Conservation (phyloP, 2,888 invertebrate genomes). For the Sabatieria punctata region DNA sequence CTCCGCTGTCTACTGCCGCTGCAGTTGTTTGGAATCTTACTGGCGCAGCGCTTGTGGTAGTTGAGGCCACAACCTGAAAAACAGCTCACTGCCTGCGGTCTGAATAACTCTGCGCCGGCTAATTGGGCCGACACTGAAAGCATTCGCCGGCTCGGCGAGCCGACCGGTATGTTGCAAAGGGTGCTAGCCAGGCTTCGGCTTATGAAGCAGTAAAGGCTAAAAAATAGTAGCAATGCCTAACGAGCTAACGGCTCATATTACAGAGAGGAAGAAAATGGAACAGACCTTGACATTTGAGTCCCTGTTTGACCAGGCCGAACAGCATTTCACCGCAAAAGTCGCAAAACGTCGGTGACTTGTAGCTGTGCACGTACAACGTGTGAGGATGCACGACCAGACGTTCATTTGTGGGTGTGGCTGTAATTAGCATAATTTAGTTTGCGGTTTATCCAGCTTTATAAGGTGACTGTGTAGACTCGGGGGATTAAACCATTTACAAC, state of each 20-base stretch:
- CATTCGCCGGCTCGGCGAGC: too few species aligned
- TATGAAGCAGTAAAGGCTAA: too few species aligned
- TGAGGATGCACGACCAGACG: constrained; percentile 54
- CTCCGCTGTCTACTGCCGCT: constrained; percentile 41
- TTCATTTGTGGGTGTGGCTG: constrained; percentile 39
- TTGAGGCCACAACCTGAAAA: constrained; percentile 78
- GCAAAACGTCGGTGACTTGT: constrained; percentile 97
- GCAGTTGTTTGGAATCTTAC: constrained; percentile 96
- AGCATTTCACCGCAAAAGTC: constrained; percentile 99
- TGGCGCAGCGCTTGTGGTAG: constrained; percentile 84
- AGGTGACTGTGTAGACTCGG: background rate
- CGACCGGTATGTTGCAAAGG: too few species aligned
- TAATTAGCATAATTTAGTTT: constrained; percentile 8
- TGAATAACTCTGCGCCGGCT: too few species aligned
- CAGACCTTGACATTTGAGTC: constrained; percentile 92
- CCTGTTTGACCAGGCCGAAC: constrained; percentile 91
- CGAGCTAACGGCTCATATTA: too few species aligned
- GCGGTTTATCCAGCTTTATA: background rate
- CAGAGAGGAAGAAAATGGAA: too few species aligned
- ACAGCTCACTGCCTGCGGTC: too few species aligned
- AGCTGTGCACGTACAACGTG: constrained; percentile 84
- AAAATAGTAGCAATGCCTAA: too few species aligned
- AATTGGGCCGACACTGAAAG: too few species aligned
- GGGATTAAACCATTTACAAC: background rate
- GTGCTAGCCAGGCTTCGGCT: too few species aligned